A percentile compares a stretch with the other conserved stretches of the same genome.
Conservation (phyloP, 2,113 vertebrate species). For the Etheostoma spectabile region DNA sequence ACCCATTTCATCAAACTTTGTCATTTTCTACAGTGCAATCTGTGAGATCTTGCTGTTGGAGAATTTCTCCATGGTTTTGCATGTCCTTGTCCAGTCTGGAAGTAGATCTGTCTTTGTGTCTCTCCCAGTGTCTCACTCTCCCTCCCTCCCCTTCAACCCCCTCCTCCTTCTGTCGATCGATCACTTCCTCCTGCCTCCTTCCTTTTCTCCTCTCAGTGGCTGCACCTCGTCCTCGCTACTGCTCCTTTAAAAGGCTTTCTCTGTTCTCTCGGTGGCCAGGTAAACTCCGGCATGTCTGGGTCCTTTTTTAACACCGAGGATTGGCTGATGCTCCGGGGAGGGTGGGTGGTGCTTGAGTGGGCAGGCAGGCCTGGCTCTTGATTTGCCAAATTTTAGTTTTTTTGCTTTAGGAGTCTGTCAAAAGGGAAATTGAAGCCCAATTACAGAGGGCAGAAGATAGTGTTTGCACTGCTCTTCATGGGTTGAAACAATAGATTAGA, state of each 20-base stretch:
- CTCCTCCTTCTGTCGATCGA: background rate
- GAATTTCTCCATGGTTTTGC: background rate
- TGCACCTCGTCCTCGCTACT: slow-evolving; percentile 78
- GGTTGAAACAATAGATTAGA: background rate
- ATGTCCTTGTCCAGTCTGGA: slow-evolving; percentile 32
- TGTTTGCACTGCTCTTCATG: background rate
- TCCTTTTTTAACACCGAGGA: slow-evolving; percentile 66
- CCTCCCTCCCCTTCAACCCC: slow-evolving; percentile 14
- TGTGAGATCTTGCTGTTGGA: background rate
- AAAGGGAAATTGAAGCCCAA: background rate
- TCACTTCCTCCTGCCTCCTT: slow-evolving; percentile 18
- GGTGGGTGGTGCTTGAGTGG: background rate
- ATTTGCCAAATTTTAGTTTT: background rate
- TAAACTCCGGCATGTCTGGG: slow-evolving; percentile 86
- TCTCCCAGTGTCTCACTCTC: slow-evolving; percentile 37
- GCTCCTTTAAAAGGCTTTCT: slow-evolving; percentile 86
- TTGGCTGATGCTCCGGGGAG: background rate
- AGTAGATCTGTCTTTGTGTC: slow-evolving; percentile 32
- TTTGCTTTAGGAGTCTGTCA: background rate
- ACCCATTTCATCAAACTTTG: background rate
- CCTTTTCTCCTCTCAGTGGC: slow-evolving; percentile 72
- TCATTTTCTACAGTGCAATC: background rate
- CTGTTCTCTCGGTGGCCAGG: slow-evolving; percentile 88
- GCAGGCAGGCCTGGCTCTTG: background rate
- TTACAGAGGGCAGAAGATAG: background rate